Base-by-base conservation (phyloP, 37 sponge, comb jelly and placozoan genomes). In the Mnemiopsis leidyi region DNA sequence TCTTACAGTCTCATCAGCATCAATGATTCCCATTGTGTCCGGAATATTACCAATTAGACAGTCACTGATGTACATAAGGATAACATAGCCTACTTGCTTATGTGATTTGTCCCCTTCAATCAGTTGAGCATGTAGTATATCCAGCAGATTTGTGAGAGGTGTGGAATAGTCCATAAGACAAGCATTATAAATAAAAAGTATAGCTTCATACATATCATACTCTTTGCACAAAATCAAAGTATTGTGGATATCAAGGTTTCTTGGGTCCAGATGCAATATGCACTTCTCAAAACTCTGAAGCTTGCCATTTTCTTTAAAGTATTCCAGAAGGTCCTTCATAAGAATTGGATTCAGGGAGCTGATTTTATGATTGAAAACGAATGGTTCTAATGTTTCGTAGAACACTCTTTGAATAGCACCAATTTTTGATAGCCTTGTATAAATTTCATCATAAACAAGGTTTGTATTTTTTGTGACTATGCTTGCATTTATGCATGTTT, bases 21-120 rank as follows among this genome's bases (percentile, higher is more conserved):
- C 90, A 40, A 40, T 85, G 2, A 23, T 25, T 31, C 79, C 79
- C 21, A 77, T 26, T 1, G 32, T 77, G 33, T 77, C 79, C 13
- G 40, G 90, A n/a, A 85, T 40, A 26, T 85, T 85, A 21, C 90
- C 90, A 38, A 85, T 37, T 5, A 85, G 90, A 85, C 90, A 85
- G 24, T 85, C 61, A 26, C 90, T 85, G 24, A 85, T 85, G 90
- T 85, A 85, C 90, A 85, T 85, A 9, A 85, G 90, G 48, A 85
- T 40, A 18, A 85, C 90, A 26, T 85, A 85, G 21, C 90, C 90
- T 39, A 85, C 90, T 5, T 33, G 90, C 26, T 85, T 85, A 0
- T 39, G 90, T 23, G 90, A 39, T 28, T 38, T 38, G 90, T 85
- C 35, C 0, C 25, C 25, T n/a, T 85, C 61, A 0, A 33, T 40